These are phyloP conservation scores for Psilopogon haemacephalus DNA, from an alignment of 2,113 vertebrate species.

Conservation along the genomic window DNA sequence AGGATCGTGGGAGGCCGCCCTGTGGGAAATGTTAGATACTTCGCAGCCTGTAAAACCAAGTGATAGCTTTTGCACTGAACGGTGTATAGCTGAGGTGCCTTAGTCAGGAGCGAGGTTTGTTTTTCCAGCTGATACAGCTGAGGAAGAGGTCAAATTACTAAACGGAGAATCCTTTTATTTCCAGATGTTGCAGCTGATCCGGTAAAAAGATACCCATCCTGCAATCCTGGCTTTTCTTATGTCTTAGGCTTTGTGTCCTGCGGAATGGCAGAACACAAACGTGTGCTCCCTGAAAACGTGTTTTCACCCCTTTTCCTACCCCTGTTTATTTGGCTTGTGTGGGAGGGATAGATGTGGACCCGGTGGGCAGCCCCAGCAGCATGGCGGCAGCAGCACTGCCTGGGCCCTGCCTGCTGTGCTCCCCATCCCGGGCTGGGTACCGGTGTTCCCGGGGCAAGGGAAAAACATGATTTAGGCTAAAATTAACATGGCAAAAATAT, in stretches of 20 bases:
- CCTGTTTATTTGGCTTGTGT: not conserved
- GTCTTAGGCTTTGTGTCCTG: not conserved
- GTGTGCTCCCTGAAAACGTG: not conserved
- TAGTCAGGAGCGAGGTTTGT: not conserved
- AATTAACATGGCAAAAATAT: not conserved
- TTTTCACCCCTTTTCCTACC: not conserved
- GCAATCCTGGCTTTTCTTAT: not conserved
- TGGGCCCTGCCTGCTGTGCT: not conserved
- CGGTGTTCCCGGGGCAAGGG: rapidly evolving
- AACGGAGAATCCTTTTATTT: not conserved
- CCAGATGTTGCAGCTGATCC: not conserved
- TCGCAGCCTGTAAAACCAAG: not conserved
- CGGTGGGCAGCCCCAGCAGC: not conserved
- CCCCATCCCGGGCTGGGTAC: rapidly evolving
- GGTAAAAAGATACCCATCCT: not conserved
- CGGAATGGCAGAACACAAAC: too few relatives aligned
- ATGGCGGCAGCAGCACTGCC: not conserved
- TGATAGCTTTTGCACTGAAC: not conserved
- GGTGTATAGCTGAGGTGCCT: not conserved
- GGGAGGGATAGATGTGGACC: not conserved
- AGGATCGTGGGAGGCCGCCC: not conserved
- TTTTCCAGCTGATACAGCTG: not conserved
- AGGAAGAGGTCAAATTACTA: not conserved
- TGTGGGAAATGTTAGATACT: not conserved
- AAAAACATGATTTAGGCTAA: not conserved